These are phyloP conservation scores for Pipistrellus pipistrellus DNA, from an alignment of 2,797 vertebrate species.

Conservation along the genomic window DNA sequence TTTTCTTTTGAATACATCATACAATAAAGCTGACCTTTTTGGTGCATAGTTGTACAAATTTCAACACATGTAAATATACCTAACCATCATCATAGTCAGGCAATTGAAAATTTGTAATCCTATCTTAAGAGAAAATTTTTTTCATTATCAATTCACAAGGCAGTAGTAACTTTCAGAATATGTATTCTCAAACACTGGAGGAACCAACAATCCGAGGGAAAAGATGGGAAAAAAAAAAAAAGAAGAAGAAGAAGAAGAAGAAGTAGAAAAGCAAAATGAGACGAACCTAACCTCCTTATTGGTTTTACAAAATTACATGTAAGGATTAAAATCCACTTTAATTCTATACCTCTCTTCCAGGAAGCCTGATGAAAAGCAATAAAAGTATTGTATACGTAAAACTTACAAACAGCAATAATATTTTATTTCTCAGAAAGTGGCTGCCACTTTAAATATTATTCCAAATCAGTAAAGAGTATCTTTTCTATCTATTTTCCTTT, in stretches of 20 bases:
- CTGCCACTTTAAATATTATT: slow-evolving; percentile 43
- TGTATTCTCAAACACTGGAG: background rate
- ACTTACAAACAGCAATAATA: background rate
- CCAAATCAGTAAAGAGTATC: slow-evolving; percentile 36
- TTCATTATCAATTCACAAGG: slow-evolving; percentile 48
- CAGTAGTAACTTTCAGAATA: background rate
- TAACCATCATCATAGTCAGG: background rate
- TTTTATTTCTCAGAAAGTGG: slow-evolving; percentile 49
- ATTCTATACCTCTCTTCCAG: slow-evolving; percentile 37
- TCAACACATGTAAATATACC: slow-evolving; percentile 7
- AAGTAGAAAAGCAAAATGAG: background rate
- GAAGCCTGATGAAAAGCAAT: slow-evolving; percentile 37
- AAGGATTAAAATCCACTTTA: slow-evolving; percentile 47
- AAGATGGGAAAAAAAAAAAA: background rate
- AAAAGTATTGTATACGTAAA: slow-evolving; percentile 20
- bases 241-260: too few species aligned
- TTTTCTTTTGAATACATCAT: slow-evolving; percentile 11
- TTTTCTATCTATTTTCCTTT: slow-evolving; percentile 41
- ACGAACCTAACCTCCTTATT: background rate
- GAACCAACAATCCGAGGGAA: slow-evolving; percentile 43
- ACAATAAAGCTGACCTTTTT: slow-evolving; percentile 21
- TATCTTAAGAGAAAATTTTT: slow-evolving; percentile 61
- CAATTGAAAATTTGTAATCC: background rate
- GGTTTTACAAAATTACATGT: slow-evolving; percentile 50
- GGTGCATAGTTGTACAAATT: background rate